Base-by-base conservation (phyloP, 1,140 invertebrate genomes). In the Drosophila pseudoananassae region DNA sequence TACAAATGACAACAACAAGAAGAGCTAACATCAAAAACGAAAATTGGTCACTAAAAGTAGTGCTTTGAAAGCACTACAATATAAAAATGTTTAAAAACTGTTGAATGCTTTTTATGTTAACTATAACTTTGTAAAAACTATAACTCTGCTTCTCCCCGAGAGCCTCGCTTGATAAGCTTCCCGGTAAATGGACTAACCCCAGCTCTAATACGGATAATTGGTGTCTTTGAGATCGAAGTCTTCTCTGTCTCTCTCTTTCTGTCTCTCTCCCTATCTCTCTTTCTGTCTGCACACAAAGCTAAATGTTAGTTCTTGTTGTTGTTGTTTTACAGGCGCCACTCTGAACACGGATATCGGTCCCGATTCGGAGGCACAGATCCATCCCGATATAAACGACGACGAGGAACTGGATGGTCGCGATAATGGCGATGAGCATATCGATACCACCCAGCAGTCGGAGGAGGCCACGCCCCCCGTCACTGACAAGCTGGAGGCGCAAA, bases 291-390 rank as follows among this genome's bases (percentile, higher is more conserved):
- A 52, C 77, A 65, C 65, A 63, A 78, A 80, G 84, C 78, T 91
- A 85, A 91, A 91, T 83, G 90, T 91, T 91, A 91, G 90, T 91
- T 91, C 90, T 91, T 90, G 90, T 91, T 91, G 87, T 90, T 91
- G 87, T 90, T 87, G 88, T 87, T 90, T 91, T 91, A 52, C 91
- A 91, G 91, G 91, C 76, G 91, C 91, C 72, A 91, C 91, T n/a
- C 66, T 91, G 15, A 91, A 91, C 64, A 91, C 91, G 60, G 91
- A 91, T 52, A 81, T 92, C 61, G 61, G 91, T 64, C 91, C 91
- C 74, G 91, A 92, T 74, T 92, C 91, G 15, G 91, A 92, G 81
- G 91, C 91, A 14, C 91, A 92, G 50, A 92, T 92, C 20, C 85
- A 92, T 76, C 91, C 91, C 38, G 84, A 91, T 20, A 69, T 70